Percentiles rank a stretch among this genome's conserved stretches.
Conservation (phyloP, 2,888 invertebrate genomes). For the Thereva nobilitata region DNA sequence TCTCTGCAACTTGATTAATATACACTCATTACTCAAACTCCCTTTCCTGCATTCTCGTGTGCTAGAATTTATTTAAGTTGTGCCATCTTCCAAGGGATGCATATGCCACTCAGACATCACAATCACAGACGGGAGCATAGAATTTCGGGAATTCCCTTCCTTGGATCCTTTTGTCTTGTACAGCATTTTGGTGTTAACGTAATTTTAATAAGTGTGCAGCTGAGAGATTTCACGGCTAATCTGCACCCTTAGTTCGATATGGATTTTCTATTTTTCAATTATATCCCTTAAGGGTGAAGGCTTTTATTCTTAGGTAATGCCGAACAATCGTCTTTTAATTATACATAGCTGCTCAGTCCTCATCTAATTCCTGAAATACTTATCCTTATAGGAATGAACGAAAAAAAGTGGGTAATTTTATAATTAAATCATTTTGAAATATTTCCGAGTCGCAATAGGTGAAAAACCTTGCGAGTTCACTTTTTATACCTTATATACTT, state of each 20-base stretch:
- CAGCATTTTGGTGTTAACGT: slow-evolving; percentile 23
- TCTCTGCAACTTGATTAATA: slow-evolving; percentile 46
- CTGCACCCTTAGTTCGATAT: slow-evolving; percentile 4
- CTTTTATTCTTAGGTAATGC: background rate
- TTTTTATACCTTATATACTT: too few relatives aligned
- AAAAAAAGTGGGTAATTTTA: too few relatives aligned
- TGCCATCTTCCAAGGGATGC: slow-evolving; percentile 14
- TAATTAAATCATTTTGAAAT: too few relatives aligned
- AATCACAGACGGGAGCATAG: background rate
- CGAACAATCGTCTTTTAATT: background rate
- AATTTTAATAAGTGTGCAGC: slow-evolving; percentile 30
- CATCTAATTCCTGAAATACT: too few relatives aligned
- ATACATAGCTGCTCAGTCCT: too few relatives aligned
- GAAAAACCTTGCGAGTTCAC: too few relatives aligned
- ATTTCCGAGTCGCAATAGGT: too few relatives aligned
- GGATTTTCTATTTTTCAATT: background rate
- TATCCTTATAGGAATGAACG: too few relatives aligned
- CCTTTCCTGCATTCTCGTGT: slow-evolving; percentile 33
- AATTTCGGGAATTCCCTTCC: slow-evolving; percentile 32
- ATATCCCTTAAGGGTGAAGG: background rate
- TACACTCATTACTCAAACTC: slow-evolving; percentile 44
- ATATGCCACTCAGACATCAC: slow-evolving; percentile 27
- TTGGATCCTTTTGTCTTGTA: slow-evolving; percentile 17
- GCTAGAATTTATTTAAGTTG: slow-evolving; percentile 18
- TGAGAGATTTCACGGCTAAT: slow-evolving; percentile 29